Conservation (phyloP, 2,113 vertebrate species). For the Ceratotherium simum region DNA sequence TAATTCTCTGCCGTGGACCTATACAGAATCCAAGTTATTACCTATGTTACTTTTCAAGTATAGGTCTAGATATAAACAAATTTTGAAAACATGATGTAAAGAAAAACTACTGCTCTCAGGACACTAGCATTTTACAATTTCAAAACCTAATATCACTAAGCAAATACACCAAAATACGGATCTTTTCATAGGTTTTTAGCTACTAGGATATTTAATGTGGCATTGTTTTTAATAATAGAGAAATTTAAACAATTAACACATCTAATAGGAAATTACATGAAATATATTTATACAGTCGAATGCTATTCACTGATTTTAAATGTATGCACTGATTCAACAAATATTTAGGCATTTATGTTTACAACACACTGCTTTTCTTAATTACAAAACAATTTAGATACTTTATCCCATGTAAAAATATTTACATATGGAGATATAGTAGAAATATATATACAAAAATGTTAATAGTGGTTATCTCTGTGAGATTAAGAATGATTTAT, state of each 20-base stretch:
- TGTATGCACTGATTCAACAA: background rate
- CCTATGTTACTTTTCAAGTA: background rate
- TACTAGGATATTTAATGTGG: background rate
- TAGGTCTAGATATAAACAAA: background rate
- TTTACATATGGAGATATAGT: background rate
- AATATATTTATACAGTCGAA: background rate
- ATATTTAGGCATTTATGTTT: background rate
- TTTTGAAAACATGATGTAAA: background rate
- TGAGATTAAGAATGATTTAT: background rate
- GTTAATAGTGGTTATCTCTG: background rate
- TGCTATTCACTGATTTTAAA: slow-evolving; percentile 16
- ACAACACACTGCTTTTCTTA: background rate
- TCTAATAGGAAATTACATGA: background rate
- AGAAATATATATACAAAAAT: background rate
- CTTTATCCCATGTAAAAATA: background rate
- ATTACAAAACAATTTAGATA: background rate
- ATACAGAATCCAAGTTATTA: background rate
- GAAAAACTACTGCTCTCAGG: background rate
- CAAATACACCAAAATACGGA: background rate
- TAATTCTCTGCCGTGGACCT: background rate
- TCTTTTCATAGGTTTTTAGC: background rate
- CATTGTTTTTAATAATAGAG: background rate
- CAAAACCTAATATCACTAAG: background rate
- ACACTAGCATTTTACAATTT: background rate
- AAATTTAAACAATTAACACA: background rate